Conservation (phyloP, 2,888 invertebrate species). For the Scaptodrosophila latifasciaeformis region DNA sequence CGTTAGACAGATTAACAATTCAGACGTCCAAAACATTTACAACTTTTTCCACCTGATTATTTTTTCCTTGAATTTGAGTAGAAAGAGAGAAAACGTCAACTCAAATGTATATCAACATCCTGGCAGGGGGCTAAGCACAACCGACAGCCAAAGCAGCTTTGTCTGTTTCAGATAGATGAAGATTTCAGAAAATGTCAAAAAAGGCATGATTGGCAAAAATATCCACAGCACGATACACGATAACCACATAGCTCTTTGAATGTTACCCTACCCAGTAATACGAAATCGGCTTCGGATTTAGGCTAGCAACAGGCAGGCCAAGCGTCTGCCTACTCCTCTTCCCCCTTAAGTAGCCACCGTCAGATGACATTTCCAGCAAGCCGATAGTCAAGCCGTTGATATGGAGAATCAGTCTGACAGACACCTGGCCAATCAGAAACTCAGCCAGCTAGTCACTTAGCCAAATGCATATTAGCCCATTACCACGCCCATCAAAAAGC, state of each 20-base stretch:
- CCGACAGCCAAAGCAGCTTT: too few relatives aligned
- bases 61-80: too few relatives aligned
- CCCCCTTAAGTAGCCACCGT: too few relatives aligned
- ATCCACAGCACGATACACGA: too few relatives aligned
- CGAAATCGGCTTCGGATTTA: slow-evolving; percentile 30
- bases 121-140: slow-evolving; percentile 17
- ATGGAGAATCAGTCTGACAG: too few relatives aligned
- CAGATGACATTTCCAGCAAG: background rate
- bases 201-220: too few relatives aligned
- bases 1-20: too few relatives aligned
- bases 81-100: slow-evolving; percentile 21
- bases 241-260: slow-evolving; percentile 14
- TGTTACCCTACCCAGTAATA: slow-evolving; percentile 40
- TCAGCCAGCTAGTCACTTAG: slow-evolving; percentile 35
- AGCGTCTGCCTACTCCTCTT: too few relatives aligned
- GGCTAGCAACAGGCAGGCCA: background rate
- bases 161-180: too few relatives aligned
- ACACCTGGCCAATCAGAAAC: background rate
- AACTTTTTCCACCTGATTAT: too few relatives aligned
- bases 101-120: slow-evolving; percentile 28
- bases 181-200: too few relatives aligned
- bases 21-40: too few relatives aligned
- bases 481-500: background rate
- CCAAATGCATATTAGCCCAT: slow-evolving; percentile 32
- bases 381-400: slow-evolving; percentile 42